Evolutionary conservation across 2,797 vertebrate genomes (phyloP), one percentile per base, ranked within the genome.

Genomic region (Pogoniulus pusillus): DNA sequence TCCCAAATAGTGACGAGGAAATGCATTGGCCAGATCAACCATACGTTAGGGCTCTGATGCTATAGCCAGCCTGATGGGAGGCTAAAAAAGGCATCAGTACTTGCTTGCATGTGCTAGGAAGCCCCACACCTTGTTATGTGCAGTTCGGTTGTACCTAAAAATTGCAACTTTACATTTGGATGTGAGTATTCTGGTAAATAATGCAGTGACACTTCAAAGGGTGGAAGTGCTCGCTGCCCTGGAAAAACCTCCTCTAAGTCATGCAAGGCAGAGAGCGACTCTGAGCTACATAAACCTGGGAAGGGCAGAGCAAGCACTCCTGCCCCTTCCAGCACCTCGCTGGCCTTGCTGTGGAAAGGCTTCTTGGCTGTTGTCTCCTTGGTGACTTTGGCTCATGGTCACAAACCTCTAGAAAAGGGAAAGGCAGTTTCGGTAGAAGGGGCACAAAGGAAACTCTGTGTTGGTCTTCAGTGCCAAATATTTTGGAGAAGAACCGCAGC

Each of bases 11-110:
- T 17, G 26, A 54, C 43, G 10, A 11, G n/a, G 71, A 69, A 81
- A 73, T 2, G 4, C 77, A 39, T 73, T 69, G 90, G 59, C 49
- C 45, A 69, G 87, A 85, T 93, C 92, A 95, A 93, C 93, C 86
- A 63, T 12, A 20, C 55, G 63, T 75, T 35, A 47, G 58, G 76
- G 43, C 71, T 71, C 66, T 17, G 53, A 32, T 75, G 91, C 77
- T 14, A 4, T 0, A 37, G 43, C 76, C 84, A 91, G 80, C 80
- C 79, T 83, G 96, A 91, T 26, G 86, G 89, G 81, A 95, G 78
- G 86, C 91, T 89, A 74, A 83, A 84, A 64, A 30, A 89, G 82
- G 49, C 59, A 81, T n/a, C 68, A 26, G 15, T 8, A 39, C 55
- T 91, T 75, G 83, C 85, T 85, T 79, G 43, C 66, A 45, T 90